phyloP scores from a whole-genome alignment of 2,797 vertebrate species.

The Karalla daura region DNA sequence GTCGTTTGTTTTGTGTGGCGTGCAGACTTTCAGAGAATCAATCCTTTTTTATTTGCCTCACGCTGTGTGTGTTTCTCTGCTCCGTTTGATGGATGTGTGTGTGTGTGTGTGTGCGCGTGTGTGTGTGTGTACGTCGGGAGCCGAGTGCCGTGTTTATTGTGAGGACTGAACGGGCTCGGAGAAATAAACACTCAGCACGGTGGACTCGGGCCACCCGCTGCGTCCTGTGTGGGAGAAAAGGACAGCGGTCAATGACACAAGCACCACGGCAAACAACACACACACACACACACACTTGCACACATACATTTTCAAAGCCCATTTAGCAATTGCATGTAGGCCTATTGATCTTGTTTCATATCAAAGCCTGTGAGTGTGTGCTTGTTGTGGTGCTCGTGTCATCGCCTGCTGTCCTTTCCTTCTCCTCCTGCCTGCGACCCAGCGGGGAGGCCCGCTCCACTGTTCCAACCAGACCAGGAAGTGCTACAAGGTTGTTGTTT shows the following conservation, averaged over 20 bases:
- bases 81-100: constrained; percentile 6
- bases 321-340: background rate
- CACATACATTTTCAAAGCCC: background rate
- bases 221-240: constrained; percentile 38
- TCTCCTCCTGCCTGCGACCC: background rate
- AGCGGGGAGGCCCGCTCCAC: background rate
- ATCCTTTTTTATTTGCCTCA: constrained; percentile 50
- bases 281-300: background rate
- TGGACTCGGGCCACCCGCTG: constrained; percentile 32
- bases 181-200: constrained; percentile 35
- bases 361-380: background rate
- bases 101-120: constrained; percentile 5
- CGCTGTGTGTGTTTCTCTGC: constrained; percentile 39
- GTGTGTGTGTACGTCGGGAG: constrained; percentile 8
- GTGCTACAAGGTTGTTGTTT: too few species aligned
- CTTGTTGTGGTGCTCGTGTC: background rate
- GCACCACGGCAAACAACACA: constrained; percentile 16
- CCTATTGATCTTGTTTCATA: background rate
- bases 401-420: background rate
- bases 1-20: constrained; percentile 19
- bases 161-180: constrained; percentile 19
- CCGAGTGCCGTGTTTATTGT: constrained; percentile 30
- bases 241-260: constrained; percentile 36
- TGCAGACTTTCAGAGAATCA: constrained; percentile 46
- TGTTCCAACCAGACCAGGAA: background rate